Percentiles rank a stretch among this genome's conserved stretches.
These are phyloP conservation scores for Pseudorhiza aurosa DNA, from an alignment of 30 jellyfish, hydroid and myxozoan species.

Conservation along the genomic window DNA sequence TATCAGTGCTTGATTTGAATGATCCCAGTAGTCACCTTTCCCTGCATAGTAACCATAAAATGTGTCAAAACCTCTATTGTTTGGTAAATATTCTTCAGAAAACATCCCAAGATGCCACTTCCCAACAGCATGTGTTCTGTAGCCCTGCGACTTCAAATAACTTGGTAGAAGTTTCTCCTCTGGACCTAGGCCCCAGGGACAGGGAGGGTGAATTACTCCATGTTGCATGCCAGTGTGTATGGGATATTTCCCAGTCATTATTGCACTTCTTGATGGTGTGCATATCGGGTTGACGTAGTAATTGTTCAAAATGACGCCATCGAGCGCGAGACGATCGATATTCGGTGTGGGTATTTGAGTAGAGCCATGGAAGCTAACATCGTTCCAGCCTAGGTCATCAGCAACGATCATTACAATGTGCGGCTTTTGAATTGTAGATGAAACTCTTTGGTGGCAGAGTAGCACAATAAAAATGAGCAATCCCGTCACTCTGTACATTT, in stretches of 20 bases:
- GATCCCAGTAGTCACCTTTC: slow-evolving; percentile 96
- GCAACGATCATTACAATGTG: slow-evolving; percentile 86
- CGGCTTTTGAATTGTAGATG: slow-evolving; percentile 39
- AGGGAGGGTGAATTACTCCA: slow-evolving; percentile 72
- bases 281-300: slow-evolving; percentile 93
- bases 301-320: slow-evolving; percentile 85
- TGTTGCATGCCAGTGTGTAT: slow-evolving; percentile 96
- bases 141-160: slow-evolving; percentile 69
- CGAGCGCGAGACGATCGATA: slow-evolving; percentile 75
- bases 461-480: too few relatives aligned
- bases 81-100: slow-evolving; percentile 79
- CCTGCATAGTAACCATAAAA: slow-evolving; percentile 93
- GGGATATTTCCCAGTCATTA: slow-evolving; percentile 96
- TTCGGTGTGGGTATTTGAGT: slow-evolving; percentile 95
- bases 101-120: slow-evolving; percentile 97
- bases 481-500: too few relatives aligned
- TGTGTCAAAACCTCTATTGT: slow-evolving; percentile 92
- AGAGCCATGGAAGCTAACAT: slow-evolving; percentile 97
- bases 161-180: slow-evolving; percentile 74
- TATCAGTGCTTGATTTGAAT: slow-evolving; percentile 69
- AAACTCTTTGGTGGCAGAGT: too few relatives aligned
- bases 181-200: slow-evolving; percentile 94
- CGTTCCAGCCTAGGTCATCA: slow-evolving; percentile 95
- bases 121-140: slow-evolving; percentile 96
- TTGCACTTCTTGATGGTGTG: slow-evolving; percentile 94